Evolutionary conservation across 2,797 vertebrate species (phyloP).

Genomic region (Pogonophryne albipinna): DNA sequence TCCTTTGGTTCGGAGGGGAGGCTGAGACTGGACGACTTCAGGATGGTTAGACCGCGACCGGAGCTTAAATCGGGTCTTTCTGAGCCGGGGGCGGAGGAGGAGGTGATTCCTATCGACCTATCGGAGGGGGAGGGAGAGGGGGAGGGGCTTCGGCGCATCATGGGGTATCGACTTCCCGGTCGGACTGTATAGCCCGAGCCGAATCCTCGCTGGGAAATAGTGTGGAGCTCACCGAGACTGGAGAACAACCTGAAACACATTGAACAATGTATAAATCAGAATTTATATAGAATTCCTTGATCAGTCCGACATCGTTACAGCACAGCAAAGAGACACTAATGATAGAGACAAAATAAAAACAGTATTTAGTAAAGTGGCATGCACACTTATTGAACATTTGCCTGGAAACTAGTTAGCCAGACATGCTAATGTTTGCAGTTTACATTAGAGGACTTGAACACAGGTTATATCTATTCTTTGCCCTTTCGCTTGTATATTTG

Average conservation of each 20-base stretch:
- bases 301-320: too few relatives aligned
- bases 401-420: too few relatives aligned
- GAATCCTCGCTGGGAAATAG: slow-evolving; percentile 96
- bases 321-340: too few relatives aligned
- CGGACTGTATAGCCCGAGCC: slow-evolving; percentile 94
- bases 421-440: not conserved
- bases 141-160: slow-evolving; percentile 94
- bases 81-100: slow-evolving; percentile 62
- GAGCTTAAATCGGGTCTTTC: slow-evolving; percentile 78
- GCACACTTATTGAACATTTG: too few relatives aligned
- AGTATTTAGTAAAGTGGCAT: too few relatives aligned
- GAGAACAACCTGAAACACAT: slow-evolving; percentile 94
- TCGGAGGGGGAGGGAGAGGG: slow-evolving; percentile 92
- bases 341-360: too few relatives aligned
- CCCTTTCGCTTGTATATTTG: not conserved
- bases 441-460: not conserved
- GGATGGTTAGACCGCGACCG: slow-evolving; percentile 89
- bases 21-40: slow-evolving; percentile 98
- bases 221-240: slow-evolving; percentile 97
- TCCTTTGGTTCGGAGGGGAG: slow-evolving; percentile 98
- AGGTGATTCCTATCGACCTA: slow-evolving; percentile 87
- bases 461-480: too few relatives aligned
- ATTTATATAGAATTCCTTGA: too few relatives aligned
- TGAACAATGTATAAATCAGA: not conserved
- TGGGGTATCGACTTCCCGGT: slow-evolving; percentile 94